Conservation (phyloP, 2,113 vertebrate genomes). For the Syngnathoides biaculeatus region DNA sequence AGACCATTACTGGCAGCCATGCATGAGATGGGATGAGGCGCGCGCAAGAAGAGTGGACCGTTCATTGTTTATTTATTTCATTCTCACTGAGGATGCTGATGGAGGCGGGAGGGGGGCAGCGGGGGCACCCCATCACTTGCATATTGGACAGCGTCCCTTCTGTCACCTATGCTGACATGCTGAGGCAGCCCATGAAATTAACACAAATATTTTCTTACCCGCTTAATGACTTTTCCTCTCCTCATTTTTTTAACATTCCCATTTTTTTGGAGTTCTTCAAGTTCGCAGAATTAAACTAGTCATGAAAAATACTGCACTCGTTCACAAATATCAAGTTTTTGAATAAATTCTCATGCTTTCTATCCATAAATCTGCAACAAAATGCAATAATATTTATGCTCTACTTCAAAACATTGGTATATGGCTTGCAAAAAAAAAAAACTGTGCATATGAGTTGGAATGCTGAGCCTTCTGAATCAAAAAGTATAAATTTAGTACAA, state of each 20-base stretch:
- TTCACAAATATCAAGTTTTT: no score
- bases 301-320: no score
- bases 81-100: slow-evolving; percentile 59
- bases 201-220: slow-evolving; percentile 33
- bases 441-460: no score
- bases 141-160: slow-evolving; percentile 56
- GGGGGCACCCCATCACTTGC: slow-evolving; percentile 35
- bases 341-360: no score
- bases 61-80: slow-evolving; percentile 80
- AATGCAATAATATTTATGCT: no score
- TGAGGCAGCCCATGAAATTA: slow-evolving; percentile 58
- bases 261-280: no score
- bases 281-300: no score
- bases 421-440: no score
- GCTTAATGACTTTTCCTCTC: slow-evolving; percentile 26
- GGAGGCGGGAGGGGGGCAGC: slow-evolving; percentile 4
- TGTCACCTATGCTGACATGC: slow-evolving; percentile 66
- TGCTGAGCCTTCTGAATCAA: no score
- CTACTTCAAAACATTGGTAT: no score
- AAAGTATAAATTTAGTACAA: background rate
- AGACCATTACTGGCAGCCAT: slow-evolving; percentile 80
- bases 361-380: no score
- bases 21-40: slow-evolving; percentile 80
- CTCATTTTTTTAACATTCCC: slow-evolving; percentile 6
- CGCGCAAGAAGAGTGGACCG: slow-evolving; percentile 66